Base-by-base conservation (phyloP, 2,113 vertebrate genomes). In the Leiothrix lutea region DNA sequence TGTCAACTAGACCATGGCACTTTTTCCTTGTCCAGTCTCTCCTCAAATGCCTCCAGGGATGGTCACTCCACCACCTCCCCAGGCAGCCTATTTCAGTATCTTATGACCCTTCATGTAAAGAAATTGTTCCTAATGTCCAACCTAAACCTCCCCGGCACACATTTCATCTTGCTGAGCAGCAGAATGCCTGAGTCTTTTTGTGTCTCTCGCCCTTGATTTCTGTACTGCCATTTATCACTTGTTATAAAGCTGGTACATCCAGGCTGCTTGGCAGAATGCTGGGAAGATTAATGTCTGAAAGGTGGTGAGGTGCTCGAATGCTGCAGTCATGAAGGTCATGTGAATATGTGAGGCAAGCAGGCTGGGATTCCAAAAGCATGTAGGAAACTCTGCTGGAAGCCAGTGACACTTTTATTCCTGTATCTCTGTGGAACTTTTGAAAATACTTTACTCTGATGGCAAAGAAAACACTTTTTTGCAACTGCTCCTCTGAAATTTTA, bases 281-380 rank as follows among this genome's bases (percentile, higher is more conserved):
- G 67, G 21, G 42, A 79, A 74, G 51, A 51, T 69, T 31, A 56
- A 38, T 54, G 25, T 2, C 2, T 33, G 60, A 31, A 94, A 44
- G 54, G 51, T 0, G 7, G 2, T 23, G 65, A 82, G 22, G 16
- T 73, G 28, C 28, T 80, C 1, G 3, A 26, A 38, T 54, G 33
- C 50, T 80, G 35, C 33, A 45, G 18, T 60, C 38, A 15, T 22
- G 36, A 48, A 26, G 28, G 31, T 29, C 15, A 4, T 8, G 24
- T 25, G 26, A 54, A 16, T 33, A 47, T 0, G 0, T 2, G 6
- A 73, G 56, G n/a, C 23, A 80, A 88, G 47, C 20, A 40, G 42
- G 21, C 15, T 66, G 47, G 35, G 33, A 86, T 83, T 96, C 73
- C 65, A 73, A 42, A 80, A 73, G 7, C 54, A 33, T 29, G 18